phyloP scores from a whole-genome alignment of 2,113 vertebrate genomes.

The Pleuronectes platessa region DNA sequence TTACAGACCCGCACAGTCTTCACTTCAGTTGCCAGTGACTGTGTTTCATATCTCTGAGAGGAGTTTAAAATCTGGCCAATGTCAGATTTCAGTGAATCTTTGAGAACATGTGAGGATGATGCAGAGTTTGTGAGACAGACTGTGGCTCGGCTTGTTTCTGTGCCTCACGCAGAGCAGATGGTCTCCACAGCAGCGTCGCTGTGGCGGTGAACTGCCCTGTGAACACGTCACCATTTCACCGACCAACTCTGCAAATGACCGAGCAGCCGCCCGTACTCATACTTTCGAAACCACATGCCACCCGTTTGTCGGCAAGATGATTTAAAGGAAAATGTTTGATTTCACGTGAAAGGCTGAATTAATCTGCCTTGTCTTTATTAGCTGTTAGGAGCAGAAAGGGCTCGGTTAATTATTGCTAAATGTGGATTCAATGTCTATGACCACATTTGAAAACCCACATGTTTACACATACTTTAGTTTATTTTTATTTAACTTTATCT shows the following conservation, averaged over 20 bases:
- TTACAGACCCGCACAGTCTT: too few species aligned
- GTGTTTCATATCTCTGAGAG: too few species aligned
- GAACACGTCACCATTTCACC: constrained; percentile 38
- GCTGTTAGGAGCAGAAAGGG: not conserved
- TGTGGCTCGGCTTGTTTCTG: constrained; percentile 41
- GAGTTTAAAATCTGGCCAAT: not conserved
- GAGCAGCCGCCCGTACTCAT: constrained; percentile 19
- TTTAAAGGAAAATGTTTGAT: constrained; percentile 9
- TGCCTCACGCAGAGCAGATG: constrained; percentile 63
- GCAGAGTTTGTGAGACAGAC: constrained; percentile 49
- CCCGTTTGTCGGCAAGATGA: constrained; percentile 13
- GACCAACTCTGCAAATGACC: constrained; percentile 40
- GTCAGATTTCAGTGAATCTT: not conserved
- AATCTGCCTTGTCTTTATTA: not conserved
- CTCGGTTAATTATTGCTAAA: too few species aligned
- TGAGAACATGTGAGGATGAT: constrained; percentile 40
- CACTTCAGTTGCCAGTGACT: too few species aligned
- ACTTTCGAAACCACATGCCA: not conserved
- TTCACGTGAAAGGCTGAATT: not conserved
- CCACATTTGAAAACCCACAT: too few species aligned
- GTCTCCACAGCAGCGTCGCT: constrained; percentile 58
- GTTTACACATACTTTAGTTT: too few species aligned
- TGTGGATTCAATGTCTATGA: too few species aligned
- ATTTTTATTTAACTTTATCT: too few species aligned
- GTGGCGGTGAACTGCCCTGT: constrained; percentile 41